Base-by-base conservation (phyloP, 1,140 invertebrate genomes). In the Calephelis nemesis region DNA sequence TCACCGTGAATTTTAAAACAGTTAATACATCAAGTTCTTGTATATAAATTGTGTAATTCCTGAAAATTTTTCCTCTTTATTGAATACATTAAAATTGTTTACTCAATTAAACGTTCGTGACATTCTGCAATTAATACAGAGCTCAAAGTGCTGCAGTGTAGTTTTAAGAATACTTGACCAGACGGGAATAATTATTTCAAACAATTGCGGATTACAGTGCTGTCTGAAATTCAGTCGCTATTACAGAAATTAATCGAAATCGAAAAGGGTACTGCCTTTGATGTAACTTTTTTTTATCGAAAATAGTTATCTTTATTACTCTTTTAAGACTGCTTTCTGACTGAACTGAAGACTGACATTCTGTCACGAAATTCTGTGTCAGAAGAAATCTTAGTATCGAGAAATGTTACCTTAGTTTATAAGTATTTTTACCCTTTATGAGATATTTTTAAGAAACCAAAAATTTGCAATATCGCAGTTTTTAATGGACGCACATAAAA, bases 171-270 rank as follows among this genome's bases (percentile, higher is more conserved):
- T 54, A 54, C 52, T 54, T 19, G 52, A 54, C 52, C 15, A 54
- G 52, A 54, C 15, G 52, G 15, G 19, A 15, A 30, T 54, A 54
- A 54, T 54, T 54, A 54, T 54, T 54, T 54, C 52, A 52, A 52
- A 52, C 49, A 52, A 52, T 52, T 52, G n/a, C 13, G 12, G 7
- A 30, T 30, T 52, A 15, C 49, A 52, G 13, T 13, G 13, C 48
- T 49, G n/a, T 52, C 49, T 52, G 49, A 52, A 52, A 52, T 8
- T 52, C 49, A 15, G 49, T 9, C 15, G 0, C 7, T 54, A 54
- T 19, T 19, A 54, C 7, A 19, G 9, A 54, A 10, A 7, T 19
- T 5, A 19, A 19, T 54, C 13, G 52, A 30, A 54, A 52, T 30
- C 42, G 42, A 45, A 45, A 45, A 45, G 42, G 42, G 7, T 7